Conservation (phyloP, 1,140 invertebrate species). For the Anoplolepis gracilipes region DNA sequence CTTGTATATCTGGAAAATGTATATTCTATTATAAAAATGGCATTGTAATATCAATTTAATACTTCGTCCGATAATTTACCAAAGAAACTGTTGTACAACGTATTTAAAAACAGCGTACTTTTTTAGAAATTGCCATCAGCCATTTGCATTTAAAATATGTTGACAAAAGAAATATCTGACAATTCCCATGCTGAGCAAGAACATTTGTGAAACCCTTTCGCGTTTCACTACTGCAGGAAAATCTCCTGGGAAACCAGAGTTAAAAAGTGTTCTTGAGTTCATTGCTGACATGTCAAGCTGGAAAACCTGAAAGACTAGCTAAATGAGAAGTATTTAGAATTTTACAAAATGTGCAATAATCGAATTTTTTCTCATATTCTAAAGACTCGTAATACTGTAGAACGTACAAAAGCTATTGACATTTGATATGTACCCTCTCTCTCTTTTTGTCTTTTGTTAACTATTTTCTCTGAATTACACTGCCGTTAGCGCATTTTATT, state of each 20-base stretch:
- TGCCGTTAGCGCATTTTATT: not conserved
- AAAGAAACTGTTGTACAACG: not conserved
- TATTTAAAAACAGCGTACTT: slow-evolving; percentile 1
- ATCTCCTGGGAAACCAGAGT: slow-evolving; percentile 7
- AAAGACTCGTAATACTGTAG: not conserved
- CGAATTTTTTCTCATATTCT: slow-evolving; percentile 20
- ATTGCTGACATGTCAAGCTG: slow-evolving; percentile 30
- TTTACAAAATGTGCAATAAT: slow-evolving; percentile 10
- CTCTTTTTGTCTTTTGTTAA: slow-evolving; percentile 33
- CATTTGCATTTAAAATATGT: not conserved
- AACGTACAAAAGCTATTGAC: slow-evolving; percentile 19
- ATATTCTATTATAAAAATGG: slow-evolving; percentile 2
- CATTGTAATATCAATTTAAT: slow-evolving; percentile 5
- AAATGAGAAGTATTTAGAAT: slow-evolving; percentile 51
- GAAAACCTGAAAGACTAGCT: slow-evolving; percentile 16
- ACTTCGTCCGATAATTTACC: not conserved
- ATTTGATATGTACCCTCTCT: not conserved
- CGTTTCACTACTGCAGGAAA: not conserved
- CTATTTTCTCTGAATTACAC: not conserved
- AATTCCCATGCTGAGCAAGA: slow-evolving; percentile 1
- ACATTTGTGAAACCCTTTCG: slow-evolving; percentile 1
- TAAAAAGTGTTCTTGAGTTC: slow-evolving; percentile 43
- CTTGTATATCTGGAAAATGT: not conserved
- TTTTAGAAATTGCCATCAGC: not conserved
- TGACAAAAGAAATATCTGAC: slow-evolving; percentile 35